phyloP scores from a whole-genome alignment of 2,113 vertebrate species.

The Apteryx owenii region DNA sequence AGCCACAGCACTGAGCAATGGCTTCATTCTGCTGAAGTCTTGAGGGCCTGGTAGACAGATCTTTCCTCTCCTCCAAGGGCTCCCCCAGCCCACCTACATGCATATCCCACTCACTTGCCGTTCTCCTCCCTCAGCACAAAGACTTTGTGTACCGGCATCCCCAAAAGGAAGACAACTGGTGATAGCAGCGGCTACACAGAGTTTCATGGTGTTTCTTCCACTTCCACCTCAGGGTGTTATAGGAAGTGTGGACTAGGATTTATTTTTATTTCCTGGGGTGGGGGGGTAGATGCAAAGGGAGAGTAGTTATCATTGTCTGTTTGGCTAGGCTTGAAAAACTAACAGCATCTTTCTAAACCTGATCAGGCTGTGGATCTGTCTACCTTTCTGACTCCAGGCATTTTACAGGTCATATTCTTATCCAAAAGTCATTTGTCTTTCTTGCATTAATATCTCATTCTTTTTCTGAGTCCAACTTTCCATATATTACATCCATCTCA shows the following conservation, averaged over 20 bases:
- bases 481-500: background rate
- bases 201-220: background rate
- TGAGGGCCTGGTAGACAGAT: background rate
- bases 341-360: background rate
- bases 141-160: background rate
- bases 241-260: background rate
- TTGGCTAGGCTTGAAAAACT: background rate
- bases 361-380: background rate
- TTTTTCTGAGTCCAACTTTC: background rate
- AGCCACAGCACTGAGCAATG: background rate
- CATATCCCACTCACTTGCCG: background rate
- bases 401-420: background rate
- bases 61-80: background rate
- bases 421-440: rapidly evolving
- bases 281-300: background rate
- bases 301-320: background rate
- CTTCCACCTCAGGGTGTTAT: background rate
- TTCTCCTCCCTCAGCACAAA: background rate
- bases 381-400: background rate
- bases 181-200: background rate
- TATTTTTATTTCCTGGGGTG: background rate
- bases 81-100: background rate
- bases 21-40: background rate
- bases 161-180: background rate
- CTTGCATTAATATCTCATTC: background rate